phyloP scores from a whole-genome alignment of 2,797 vertebrate genomes.

The Squalus acanthias region DNA sequence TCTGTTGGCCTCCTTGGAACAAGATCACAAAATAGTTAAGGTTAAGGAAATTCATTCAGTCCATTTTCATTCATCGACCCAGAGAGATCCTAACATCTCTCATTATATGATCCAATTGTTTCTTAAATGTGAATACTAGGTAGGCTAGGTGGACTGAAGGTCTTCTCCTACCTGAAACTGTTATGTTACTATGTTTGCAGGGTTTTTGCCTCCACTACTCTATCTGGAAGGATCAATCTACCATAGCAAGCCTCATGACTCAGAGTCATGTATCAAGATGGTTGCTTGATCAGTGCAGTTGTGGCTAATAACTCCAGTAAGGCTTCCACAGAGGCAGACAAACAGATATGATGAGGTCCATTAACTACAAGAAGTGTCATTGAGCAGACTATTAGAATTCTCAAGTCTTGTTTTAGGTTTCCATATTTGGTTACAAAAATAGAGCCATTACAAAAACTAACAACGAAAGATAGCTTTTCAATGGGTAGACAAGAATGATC shows the following conservation, averaged over 20 bases:
- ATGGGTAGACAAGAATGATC: neutral
- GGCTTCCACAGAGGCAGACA: neutral
- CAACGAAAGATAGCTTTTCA: neutral
- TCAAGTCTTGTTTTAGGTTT: neutral
- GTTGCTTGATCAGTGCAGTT: neutral
- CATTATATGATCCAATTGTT: neutral
- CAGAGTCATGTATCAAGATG: neutral
- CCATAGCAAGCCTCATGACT: neutral
- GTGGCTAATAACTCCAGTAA: neutral
- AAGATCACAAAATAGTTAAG: neutral
- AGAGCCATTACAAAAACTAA: neutral
- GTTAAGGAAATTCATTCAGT: neutral
- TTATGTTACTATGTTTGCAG: neutral
- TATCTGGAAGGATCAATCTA: neutral
- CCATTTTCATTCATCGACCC: too few relatives aligned
- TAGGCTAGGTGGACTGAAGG: neutral
- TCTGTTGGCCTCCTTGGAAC: neutral
- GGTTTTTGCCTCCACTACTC: neutral
- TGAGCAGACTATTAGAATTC: neutral
- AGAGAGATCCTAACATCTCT: too few relatives aligned
- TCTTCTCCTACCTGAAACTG: neutral
- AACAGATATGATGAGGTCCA: too few relatives aligned
- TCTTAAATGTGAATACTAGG: neutral
- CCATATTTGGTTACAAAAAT: neutral
- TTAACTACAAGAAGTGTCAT: neutral